Base-by-base conservation (phyloP, 2,113 vertebrate species). In the Gopherus evgoodei region DNA sequence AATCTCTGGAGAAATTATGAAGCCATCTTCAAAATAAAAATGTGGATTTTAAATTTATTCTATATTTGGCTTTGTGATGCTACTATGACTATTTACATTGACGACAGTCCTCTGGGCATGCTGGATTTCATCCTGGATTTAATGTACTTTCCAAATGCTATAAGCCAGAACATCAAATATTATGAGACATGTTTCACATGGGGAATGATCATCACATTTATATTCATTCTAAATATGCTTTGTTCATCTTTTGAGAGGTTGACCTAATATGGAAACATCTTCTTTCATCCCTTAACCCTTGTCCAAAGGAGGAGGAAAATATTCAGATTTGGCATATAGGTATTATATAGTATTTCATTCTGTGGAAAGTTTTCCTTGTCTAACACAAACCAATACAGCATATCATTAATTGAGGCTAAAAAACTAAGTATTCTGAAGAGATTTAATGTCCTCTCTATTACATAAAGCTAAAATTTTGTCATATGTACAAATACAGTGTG, bases 141-240 rank as follows among this genome's bases (percentile, higher is more conserved):
- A 85, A 22, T 90, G 87, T 86, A 91, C 52, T 89, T 93, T 89
- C 78, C 90, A 95, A 97, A 94, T 91, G 85, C 72, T 81, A 91
- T 47, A 91, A 90, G 82, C 6, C 53, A 95, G 83, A 92, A 76
- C 21, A 83, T 90, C 44, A 95, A 95, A 80, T 87, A 75, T 62
- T 78, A 82, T 89, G 69, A 84, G 76, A 80, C 35, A 83, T 44
- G 42, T 78, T 78, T 78, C 75, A 78, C 42, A 27, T 47, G 24
- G 25, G 38, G 69, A 11, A 38, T 27, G 76, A 56, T 49, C 93
- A 89, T 86, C 59, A 82, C 80, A 78, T 62, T 88, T 76, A 80
- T 25, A 84, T 35, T 94, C 17, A 78, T 91, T 97, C 50, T 84
- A 92, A 95, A 90, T 86, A 94, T 4, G 52, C 29, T 88, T 80